Conservation (phyloP, 2,888 invertebrate species). For the Steromphala cineraria region DNA sequence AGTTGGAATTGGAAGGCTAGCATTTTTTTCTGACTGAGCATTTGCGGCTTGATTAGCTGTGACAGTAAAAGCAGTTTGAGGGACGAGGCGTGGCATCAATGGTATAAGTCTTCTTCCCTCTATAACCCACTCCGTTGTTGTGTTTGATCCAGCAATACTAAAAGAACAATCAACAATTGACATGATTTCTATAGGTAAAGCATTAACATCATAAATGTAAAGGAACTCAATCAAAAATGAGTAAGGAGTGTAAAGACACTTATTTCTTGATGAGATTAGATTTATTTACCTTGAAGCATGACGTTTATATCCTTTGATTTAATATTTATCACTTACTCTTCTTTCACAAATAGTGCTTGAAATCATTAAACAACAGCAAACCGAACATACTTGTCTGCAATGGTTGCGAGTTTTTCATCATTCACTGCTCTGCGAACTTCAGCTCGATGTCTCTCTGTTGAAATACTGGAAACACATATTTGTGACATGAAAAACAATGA, state of each 20-base stretch:
- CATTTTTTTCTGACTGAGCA: slow-evolving; percentile 81
- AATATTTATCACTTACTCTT: too few relatives aligned
- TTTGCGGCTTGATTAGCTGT: slow-evolving; percentile 88
- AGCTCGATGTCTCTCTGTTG: slow-evolving; percentile 92
- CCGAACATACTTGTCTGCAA: slow-evolving; percentile 86
- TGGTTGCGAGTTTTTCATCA: slow-evolving; percentile 90
- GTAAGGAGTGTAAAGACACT: not conserved
- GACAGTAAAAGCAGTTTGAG: slow-evolving; percentile 89
- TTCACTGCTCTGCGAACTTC: slow-evolving; percentile 93
- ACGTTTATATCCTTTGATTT: too few relatives aligned
- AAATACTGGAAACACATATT: slow-evolving; percentile 80
- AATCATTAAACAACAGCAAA: too few relatives aligned
- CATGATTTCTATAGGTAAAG: too few relatives aligned
- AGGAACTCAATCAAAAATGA: not conserved
- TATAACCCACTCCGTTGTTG: slow-evolving; percentile 85
- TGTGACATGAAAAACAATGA: too few relatives aligned
- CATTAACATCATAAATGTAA: not conserved
- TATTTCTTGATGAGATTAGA: not conserved
- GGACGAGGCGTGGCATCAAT: slow-evolving; percentile 87
- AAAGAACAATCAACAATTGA: slow-evolving; percentile 18
- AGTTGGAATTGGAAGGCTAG: slow-evolving; percentile 65
- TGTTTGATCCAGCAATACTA: slow-evolving; percentile 78
- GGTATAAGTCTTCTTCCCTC: slow-evolving; percentile 91
- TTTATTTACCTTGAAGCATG: not conserved
- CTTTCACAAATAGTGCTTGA: too few relatives aligned